Evolutionary conservation across 2,888 invertebrate genomes (phyloP).

Genomic region (Petrolisthes cinctipes): DNA sequence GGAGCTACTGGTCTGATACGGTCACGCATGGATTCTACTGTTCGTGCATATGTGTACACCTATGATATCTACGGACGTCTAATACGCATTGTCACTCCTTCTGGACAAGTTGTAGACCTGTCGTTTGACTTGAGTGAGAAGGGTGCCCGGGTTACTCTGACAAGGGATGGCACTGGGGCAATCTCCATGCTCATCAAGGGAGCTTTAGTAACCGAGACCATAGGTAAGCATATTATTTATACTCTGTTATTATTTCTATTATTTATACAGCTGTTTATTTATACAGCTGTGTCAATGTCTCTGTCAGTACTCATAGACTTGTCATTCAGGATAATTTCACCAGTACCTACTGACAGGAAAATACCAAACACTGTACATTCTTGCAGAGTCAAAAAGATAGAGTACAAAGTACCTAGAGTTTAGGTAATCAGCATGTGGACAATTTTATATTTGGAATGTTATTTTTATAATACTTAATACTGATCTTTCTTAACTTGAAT

Average conservation of each 20-base stretch:
- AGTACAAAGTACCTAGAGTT: too few species aligned
- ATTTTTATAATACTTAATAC: too few species aligned
- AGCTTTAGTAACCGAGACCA: slow-evolving; percentile 63
- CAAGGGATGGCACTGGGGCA: slow-evolving; percentile 62
- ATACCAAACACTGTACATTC: too few species aligned
- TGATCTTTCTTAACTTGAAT: too few species aligned
- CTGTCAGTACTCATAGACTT: background rate
- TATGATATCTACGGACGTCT: slow-evolving; percentile 95
- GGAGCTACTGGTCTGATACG: slow-evolving; percentile 91
- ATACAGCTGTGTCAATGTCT: background rate
- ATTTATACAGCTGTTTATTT: too few species aligned
- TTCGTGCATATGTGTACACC: slow-evolving; percentile 90
- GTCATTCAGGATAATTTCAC: background rate
- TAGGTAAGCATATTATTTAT: slow-evolving; percentile 48
- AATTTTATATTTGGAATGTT: too few species aligned
- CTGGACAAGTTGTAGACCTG: slow-evolving; percentile 89
- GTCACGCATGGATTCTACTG: slow-evolving; percentile 82
- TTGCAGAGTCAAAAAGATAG: too few species aligned
- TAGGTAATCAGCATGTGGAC: too few species aligned
- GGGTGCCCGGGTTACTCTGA: slow-evolving; percentile 75
- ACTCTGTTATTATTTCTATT: background rate
- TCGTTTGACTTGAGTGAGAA: slow-evolving; percentile 89
- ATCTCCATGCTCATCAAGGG: slow-evolving; percentile 65
- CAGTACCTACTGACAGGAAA: background rate
- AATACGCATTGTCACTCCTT: slow-evolving; percentile 92